Base-by-base conservation (phyloP, 2,113 vertebrate genomes). In the Calyptomena viridis region DNA sequence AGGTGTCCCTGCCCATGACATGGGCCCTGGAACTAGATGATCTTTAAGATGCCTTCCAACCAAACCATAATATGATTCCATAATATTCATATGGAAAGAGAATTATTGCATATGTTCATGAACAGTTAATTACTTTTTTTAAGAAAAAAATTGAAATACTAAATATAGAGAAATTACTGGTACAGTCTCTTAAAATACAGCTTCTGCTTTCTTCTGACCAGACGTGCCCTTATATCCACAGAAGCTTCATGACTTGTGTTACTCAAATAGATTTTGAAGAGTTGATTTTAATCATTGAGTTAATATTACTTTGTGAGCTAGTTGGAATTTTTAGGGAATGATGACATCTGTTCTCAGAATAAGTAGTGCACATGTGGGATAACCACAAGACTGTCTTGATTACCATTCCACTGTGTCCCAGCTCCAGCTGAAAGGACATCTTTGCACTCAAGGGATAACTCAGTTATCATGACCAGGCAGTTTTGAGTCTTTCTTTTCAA, bases 311-410 rank as follows among this genome's bases (percentile, higher is more conserved):
- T 42, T 37, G 19, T 71, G 39, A 95, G 39, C 72, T 88, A 46
- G 62, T 6, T 86, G 46, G 73, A 84, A 96, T 96, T 95, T 93
- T 93, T 96, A 90, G 93, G 37, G 64, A 84, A 92, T 90, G 64
- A 90, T 96, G 90, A 88, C 83, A 86, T 96, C 92, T 94, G 56
- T 89, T 96, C 85, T 84, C 68, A 92, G 83, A 86, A 84, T 83
- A 93, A 94, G 59, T 63, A 50, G 42, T 9, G 33, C 73, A 71
- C 73, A 77, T 77, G 82, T 82, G 83, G 87, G 72, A 95, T 83
- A 73, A 49, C 72, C 79, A 33, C 68, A 68, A 75, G 60, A 68
- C 68, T 52, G 68, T 24, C 86, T 90, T 89, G 76, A 89, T 93
- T 95, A 69, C 73, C 63, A 63, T 84, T 88, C 53, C 0, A 1